phyloP scores from a whole-genome alignment of 2,888 invertebrate genomes.

The Epirrhoe alternata region DNA sequence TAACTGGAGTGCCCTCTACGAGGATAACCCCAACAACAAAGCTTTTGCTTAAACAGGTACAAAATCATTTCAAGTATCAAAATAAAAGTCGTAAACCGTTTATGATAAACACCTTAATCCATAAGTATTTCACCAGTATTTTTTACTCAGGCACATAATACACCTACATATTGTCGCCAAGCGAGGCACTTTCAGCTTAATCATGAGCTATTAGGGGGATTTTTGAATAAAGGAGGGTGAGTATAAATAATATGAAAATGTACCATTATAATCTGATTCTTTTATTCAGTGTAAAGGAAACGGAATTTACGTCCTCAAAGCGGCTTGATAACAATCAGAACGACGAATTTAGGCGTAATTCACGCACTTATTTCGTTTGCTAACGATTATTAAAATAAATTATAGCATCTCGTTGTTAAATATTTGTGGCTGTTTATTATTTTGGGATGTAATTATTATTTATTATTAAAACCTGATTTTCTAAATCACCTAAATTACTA shows the following conservation, averaged over 20 bases:
- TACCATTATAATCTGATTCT: constrained; percentile 54
- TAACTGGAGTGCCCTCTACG: too few relatives aligned
- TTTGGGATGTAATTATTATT: neutral
- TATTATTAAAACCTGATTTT: neutral
- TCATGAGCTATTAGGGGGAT: constrained; percentile 61
- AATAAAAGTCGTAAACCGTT: constrained; percentile 26
- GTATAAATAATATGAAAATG: constrained; percentile 57
- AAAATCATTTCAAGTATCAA: constrained; percentile 18
- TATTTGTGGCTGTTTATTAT: neutral
- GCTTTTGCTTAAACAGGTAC: too few relatives aligned
- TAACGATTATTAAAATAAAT: constrained; percentile 3
- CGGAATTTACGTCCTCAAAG: constrained; percentile 47
- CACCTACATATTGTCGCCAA: constrained; percentile 48
- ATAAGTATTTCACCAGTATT: constrained; percentile 31
- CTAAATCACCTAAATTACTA: neutral
- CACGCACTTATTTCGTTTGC: neutral
- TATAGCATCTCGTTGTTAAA: neutral
- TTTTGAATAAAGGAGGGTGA: constrained; percentile 53
- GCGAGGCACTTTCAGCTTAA: constrained; percentile 58
- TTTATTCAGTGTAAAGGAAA: constrained; percentile 50
- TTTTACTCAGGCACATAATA: constrained; percentile 41
- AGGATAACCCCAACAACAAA: too few relatives aligned
- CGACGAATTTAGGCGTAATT: constrained; percentile 23
- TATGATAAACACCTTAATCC: constrained; percentile 34
- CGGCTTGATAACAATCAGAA: constrained; percentile 41